These are phyloP conservation scores for Dasyprocta punctata DNA, from an alignment of 2,113 vertebrate species.

Conservation along the genomic window DNA sequence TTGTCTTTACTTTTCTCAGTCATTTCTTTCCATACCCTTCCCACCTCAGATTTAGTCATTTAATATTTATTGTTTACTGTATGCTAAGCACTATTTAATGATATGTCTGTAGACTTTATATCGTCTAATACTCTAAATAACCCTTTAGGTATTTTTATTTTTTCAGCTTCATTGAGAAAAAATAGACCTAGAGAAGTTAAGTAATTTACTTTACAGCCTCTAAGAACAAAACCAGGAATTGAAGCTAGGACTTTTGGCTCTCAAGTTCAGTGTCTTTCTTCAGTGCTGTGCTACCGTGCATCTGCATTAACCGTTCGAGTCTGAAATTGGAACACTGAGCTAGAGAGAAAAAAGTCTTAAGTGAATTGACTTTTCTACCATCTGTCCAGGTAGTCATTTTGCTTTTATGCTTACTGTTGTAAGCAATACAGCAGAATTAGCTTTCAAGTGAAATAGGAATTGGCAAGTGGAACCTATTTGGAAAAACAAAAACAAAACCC, in stretches of 20 bases:
- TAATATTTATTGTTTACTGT: slow-evolving; percentile 29
- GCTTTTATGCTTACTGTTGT: slow-evolving; percentile 1
- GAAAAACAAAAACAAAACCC: not conserved
- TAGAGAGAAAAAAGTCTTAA: not conserved
- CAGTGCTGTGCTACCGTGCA: not conserved
- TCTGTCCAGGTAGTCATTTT: slow-evolving; percentile 40
- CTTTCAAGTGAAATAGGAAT: slow-evolving; percentile 47
- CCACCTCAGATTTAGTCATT: slow-evolving; percentile 37
- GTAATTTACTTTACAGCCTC: not conserved
- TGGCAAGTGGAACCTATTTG: slow-evolving; percentile 12
- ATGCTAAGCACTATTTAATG: not conserved
- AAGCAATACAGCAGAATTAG: not conserved
- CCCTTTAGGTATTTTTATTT: slow-evolving; percentile 27
- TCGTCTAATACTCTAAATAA: slow-evolving; percentile 39
- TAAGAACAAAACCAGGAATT: not conserved
- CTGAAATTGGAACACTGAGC: not conserved
- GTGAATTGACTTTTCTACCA: slow-evolving; percentile 5
- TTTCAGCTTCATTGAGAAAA: not conserved
- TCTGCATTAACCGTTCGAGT: slow-evolving; percentile 25
- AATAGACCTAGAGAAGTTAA: slow-evolving; percentile 17
- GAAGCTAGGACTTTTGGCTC: not conserved
- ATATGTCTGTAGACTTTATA: not conserved
- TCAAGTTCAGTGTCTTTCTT: slow-evolving; percentile 25
- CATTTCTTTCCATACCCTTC: not conserved
- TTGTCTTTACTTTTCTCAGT: slow-evolving; percentile 50